Evolutionary conservation across 2,888 invertebrate species (phyloP).

Genomic region (Gerris lacustris): DNA sequence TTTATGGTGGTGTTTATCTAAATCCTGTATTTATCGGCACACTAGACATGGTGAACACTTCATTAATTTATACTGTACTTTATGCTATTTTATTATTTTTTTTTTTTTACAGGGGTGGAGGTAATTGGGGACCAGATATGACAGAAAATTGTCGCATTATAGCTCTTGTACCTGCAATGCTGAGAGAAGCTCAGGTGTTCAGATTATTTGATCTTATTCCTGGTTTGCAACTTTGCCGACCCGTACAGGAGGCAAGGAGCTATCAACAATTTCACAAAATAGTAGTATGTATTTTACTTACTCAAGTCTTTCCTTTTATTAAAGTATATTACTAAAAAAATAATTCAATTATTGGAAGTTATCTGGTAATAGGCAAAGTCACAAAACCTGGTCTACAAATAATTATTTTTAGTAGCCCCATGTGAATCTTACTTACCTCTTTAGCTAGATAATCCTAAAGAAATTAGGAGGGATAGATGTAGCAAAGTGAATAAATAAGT

Average conservation of each 20-base stretch:
- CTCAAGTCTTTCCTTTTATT: neutral
- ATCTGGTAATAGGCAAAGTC: too few relatives aligned
- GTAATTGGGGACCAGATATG: neutral
- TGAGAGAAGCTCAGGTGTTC: constrained; percentile 62
- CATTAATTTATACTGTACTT: too few relatives aligned
- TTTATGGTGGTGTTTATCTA: too few relatives aligned
- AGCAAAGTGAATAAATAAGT: too few relatives aligned
- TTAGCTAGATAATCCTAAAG: too few relatives aligned
- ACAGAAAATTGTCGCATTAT: constrained; percentile 32
- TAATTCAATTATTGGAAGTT: too few relatives aligned
- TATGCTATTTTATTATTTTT: neutral
- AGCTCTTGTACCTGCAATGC: constrained; percentile 58
- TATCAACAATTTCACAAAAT: neutral
- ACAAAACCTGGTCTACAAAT: too few relatives aligned
- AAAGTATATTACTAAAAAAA: neutral
- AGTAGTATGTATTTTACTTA: neutral
- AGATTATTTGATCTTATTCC: constrained; percentile 78
- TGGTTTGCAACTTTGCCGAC: constrained; percentile 45
- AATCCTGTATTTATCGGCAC: too few relatives aligned
- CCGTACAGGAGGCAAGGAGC: constrained; percentile 33
- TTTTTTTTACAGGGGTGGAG: constrained; percentile 8
- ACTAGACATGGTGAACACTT: too few relatives aligned
- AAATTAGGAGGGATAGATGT: too few relatives aligned
- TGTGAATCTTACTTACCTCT: too few relatives aligned
- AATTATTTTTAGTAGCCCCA: too few relatives aligned